A percentile compares a stretch with the other conserved stretches of the same genome.
Evolutionary conservation across 2,113 vertebrate genomes (phyloP).

Genomic region (Gobio gobio): DNA sequence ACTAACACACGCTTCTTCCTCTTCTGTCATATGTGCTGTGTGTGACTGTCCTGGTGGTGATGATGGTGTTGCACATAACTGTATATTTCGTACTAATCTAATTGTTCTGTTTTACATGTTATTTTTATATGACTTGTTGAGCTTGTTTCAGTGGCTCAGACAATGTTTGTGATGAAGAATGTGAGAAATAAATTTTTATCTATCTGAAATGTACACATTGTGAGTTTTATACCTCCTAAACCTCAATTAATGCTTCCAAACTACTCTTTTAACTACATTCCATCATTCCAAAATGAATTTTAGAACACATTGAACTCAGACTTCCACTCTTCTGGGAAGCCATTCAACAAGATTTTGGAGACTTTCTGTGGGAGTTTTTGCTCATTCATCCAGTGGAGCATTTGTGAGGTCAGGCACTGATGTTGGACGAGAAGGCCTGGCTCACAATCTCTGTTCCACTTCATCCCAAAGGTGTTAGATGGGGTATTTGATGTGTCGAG

Average conservation of each 20-base stretch:
- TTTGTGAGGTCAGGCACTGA: too few species aligned
- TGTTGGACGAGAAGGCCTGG: too few species aligned
- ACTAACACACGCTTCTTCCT: slow-evolving; percentile 51
- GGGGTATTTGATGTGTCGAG: too few species aligned
- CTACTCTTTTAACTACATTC: background rate
- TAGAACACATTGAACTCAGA: background rate
- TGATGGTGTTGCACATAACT: slow-evolving; percentile 26
- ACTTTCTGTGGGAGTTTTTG: too few species aligned
- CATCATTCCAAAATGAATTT: background rate
- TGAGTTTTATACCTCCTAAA: background rate
- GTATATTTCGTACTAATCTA: slow-evolving; percentile 19
- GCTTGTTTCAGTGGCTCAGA: background rate
- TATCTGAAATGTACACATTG: background rate
- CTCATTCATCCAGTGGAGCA: too few species aligned
- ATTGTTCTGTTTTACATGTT: slow-evolving; percentile 16
- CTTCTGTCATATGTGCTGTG: background rate
- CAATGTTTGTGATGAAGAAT: slow-evolving; percentile 1
- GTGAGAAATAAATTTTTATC: background rate
- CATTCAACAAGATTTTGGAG: too few species aligned
- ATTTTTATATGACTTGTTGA: slow-evolving; percentile 26
- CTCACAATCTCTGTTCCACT: too few species aligned
- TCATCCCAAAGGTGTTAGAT: too few species aligned
- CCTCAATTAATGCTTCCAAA: too few species aligned
- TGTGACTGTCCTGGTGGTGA: background rate
- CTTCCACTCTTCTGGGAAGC: too few species aligned